These are phyloP conservation scores for Chionis minor DNA, from an alignment of 2,113 vertebrate genomes.

Conservation along the genomic window DNA sequence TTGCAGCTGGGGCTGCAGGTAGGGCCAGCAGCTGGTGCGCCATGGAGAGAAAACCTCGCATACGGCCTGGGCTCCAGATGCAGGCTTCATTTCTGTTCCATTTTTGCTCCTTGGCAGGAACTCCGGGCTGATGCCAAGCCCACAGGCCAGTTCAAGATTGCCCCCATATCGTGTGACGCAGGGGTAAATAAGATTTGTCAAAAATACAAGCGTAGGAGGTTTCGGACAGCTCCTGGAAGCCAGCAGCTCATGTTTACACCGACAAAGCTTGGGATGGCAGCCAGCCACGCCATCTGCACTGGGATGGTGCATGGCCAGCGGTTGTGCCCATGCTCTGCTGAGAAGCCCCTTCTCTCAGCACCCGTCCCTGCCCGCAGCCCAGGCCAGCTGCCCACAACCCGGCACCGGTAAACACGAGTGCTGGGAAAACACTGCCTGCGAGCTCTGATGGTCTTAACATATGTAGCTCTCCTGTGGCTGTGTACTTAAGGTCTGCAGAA, in stretches of 20 bases:
- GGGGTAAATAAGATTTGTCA: background rate
- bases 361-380: background rate
- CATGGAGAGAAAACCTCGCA: background rate
- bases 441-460: background rate
- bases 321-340: background rate
- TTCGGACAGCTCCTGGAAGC: background rate
- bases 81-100: background rate
- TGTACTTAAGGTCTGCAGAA: background rate
- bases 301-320: background rate
- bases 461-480: background rate
- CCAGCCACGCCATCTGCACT: constrained; percentile 15
- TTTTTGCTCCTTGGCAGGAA: background rate
- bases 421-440: background rate
- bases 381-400: background rate
- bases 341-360: background rate
- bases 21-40: background rate
- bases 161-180: fast-evolving
- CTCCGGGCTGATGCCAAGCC: background rate
- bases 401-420: fast-evolving
- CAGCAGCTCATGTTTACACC: background rate
- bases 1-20: background rate
- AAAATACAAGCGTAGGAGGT: background rate
- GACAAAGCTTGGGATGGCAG: background rate
- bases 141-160: background rate
- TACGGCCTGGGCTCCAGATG: background rate